Base-by-base conservation (phyloP, 2,888 invertebrate genomes). In the Eupithecia insigniata region DNA sequence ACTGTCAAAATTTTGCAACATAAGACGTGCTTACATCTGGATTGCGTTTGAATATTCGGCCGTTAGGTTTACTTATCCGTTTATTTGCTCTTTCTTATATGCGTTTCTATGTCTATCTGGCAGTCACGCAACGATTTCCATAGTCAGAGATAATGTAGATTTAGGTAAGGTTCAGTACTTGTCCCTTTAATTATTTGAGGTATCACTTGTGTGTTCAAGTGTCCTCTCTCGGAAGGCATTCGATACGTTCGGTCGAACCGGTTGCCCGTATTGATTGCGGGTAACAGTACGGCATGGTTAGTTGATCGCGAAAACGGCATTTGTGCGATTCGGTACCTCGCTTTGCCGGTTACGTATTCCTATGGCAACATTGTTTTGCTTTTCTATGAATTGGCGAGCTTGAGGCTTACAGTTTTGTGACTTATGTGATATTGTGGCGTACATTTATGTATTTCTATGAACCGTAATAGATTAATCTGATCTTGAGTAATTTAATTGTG, bases 201-300 rank as follows among this genome's bases (percentile, higher is more conserved):
- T 69, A 26, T 55, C 55, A 67, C 72, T 73, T 65, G 62, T 69
- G 66, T 43, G 10, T 28, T 16, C 39, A 65, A 28, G 51, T 67
- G 67, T 76, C 73, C 69, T 14, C 76, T 72, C 78, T 71, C 62
- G 72, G 78, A 76, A 70, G 76, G 77, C 71, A 78, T 73, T 73
- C 75, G 77, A 78, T 78, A 76, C 73, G 69, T 79, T 73, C 71
- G 74, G 74, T 69, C 64, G 77, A 78, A 79, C 80, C 79, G 79
- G 80, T 80, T 75, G 66, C 32, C 43, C 61, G 75, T 78, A 78
- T 78, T 76, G 78, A 78, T 78, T 75, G 77, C 78, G 72, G 68
- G 64, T 79, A 78, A 78, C 78, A 74, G 67, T 67, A 73, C 74
- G 55, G 67, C 69, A 72, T 73, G 76, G 76, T 79, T 78, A 78